Evolutionary conservation across 2,888 invertebrate genomes (phyloP).

Genomic region (Lasioglossum villosulum): DNA sequence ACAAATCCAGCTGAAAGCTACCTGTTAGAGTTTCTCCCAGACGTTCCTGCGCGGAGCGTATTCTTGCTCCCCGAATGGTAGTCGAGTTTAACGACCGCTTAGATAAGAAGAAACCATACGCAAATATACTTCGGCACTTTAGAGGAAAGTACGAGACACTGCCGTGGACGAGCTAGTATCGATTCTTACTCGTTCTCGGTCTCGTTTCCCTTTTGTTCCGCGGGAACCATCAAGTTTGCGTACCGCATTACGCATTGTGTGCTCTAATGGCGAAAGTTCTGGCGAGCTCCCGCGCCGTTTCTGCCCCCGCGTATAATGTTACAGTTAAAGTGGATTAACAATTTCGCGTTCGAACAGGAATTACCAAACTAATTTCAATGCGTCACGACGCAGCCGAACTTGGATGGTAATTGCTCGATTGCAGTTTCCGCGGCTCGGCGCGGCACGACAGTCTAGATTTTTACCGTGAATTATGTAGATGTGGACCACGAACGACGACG

Average conservation of each 20-base stretch:
- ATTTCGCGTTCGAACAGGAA: constrained; percentile 23
- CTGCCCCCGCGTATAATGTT: constrained; percentile 27
- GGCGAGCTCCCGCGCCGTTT: constrained; percentile 20
- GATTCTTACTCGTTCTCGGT: neutral
- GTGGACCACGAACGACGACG: neutral
- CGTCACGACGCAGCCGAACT: constrained; percentile 17
- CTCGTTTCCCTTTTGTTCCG: constrained; percentile 11
- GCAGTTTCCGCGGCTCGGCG: neutral
- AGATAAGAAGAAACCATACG: constrained; percentile 42
- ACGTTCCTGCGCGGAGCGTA: neutral
- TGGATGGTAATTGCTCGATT: constrained; percentile 30
- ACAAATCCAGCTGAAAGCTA: constrained; percentile 55
- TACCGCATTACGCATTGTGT: constrained; percentile 23
- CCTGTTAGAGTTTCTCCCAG: constrained; percentile 54
- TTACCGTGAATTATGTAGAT: constrained; percentile 3
- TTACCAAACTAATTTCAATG: constrained; percentile 46
- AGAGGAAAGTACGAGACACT: neutral
- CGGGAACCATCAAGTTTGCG: constrained; percentile 21
- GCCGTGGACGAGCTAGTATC: neutral
- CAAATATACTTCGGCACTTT: neutral
- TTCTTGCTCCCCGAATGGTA: constrained; percentile 46
- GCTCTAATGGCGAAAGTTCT: constrained; percentile 36
- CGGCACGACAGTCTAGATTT: neutral
- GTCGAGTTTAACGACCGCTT: constrained; percentile 44
- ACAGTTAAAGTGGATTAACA: constrained; percentile 46